Conservation (phyloP, 2,888 invertebrate species). For the Alentia gelatinosa region DNA sequence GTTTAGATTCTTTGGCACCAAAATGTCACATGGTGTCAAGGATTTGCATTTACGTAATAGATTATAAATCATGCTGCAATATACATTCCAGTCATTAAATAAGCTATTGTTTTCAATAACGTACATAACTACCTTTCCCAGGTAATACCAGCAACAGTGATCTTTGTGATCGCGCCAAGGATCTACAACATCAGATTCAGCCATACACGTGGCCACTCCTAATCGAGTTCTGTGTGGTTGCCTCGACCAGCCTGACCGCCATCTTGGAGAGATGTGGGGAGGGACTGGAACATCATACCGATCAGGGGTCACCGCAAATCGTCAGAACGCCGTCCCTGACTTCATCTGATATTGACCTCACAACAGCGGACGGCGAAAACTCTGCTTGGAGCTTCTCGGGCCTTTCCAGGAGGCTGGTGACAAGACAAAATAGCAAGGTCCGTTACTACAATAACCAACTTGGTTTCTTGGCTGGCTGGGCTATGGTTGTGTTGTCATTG, state of each 20-base stretch:
- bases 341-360: not conserved
- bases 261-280: slow-evolving; percentile 30
- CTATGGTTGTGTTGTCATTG: not conserved
- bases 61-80: too few relatives aligned
- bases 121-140: too few relatives aligned
- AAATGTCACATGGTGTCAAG: too few relatives aligned
- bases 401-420: not conserved
- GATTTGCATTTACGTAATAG: too few relatives aligned
- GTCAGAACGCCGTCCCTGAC: too few relatives aligned
- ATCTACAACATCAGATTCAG: not conserved
- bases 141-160: not conserved
- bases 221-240: slow-evolving; percentile 49
- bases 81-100: too few relatives aligned
- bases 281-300: not conserved
- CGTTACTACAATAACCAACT: not conserved
- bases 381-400: not conserved
- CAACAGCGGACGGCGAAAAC: not conserved
- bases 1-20: too few relatives aligned
- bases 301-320: not conserved
- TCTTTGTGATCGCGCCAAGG: not conserved
- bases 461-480: slow-evolving; percentile 16
- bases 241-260: not conserved
- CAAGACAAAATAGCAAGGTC: not conserved
- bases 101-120: too few relatives aligned
- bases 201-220: slow-evolving; percentile 35